Conservation (phyloP, 2,113 vertebrate species). For the Girardinichthys multiradiatus region DNA sequence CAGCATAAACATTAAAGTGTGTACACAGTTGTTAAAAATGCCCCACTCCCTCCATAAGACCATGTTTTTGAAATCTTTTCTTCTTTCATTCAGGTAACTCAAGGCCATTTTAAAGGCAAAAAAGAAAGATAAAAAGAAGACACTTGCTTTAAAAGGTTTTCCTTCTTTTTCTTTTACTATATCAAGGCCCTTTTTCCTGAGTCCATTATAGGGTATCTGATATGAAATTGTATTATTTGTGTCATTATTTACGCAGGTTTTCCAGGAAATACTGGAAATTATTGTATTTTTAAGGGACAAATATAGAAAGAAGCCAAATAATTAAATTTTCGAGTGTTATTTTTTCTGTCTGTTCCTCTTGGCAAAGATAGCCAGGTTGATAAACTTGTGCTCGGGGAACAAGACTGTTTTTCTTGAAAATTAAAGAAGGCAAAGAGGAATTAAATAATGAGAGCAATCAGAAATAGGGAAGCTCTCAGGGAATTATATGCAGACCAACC, state of each 20-base stretch:
- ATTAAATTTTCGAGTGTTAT: neutral
- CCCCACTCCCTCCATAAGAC: slow-evolving; percentile 7
- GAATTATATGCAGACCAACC: slow-evolving; percentile 7
- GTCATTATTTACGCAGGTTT: slow-evolving; percentile 56
- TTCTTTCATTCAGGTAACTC: slow-evolving; percentile 15
- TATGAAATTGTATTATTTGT: slow-evolving; percentile 52
- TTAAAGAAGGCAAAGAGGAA: slow-evolving; percentile 26
- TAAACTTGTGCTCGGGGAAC: slow-evolving; percentile 20
- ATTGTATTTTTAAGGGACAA: slow-evolving; percentile 10
- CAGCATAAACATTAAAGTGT: slow-evolving; percentile 37
- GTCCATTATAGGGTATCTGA: slow-evolving; percentile 32
- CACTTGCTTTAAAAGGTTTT: slow-evolving; percentile 32
- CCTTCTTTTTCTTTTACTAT: neutral
- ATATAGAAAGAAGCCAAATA: no score
- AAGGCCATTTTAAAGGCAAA: slow-evolving; percentile 23
- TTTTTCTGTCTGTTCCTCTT: slow-evolving; percentile 43
- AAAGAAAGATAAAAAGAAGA: neutral
- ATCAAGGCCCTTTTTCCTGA: slow-evolving; percentile 15
- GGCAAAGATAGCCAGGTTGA: slow-evolving; percentile 39
- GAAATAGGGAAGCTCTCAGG: slow-evolving; percentile 4
- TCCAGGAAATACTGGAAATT: slow-evolving; percentile 30
- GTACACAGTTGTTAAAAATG: slow-evolving; percentile 8
- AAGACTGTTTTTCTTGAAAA: slow-evolving; percentile 35
- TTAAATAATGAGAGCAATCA: slow-evolving; percentile 35
- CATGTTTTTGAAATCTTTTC: slow-evolving; percentile 19